These are phyloP conservation scores for Barypeithes pellucidus DNA, from an alignment of 2,888 invertebrate genomes.

Conservation along the genomic window DNA sequence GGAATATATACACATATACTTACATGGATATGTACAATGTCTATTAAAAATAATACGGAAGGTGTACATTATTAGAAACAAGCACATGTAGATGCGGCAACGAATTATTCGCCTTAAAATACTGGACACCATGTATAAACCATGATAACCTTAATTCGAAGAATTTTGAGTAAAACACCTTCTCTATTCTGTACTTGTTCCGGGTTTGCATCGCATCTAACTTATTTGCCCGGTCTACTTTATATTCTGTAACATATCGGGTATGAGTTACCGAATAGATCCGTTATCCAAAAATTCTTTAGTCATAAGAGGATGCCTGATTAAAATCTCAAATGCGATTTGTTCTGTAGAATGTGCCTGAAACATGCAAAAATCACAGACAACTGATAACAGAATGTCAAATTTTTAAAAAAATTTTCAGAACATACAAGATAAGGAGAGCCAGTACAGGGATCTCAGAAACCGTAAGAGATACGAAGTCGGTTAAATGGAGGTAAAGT, in stretches of 20 bases:
- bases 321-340: constrained; percentile 84
- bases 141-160: too few species aligned
- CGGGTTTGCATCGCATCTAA: too few species aligned
- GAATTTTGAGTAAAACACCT: too few species aligned
- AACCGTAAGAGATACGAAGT: too few species aligned
- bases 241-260: neutral
- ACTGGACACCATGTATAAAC: too few species aligned
- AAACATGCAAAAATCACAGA: constrained; percentile 65
- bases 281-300: neutral
- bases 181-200: too few species aligned
- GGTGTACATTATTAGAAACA: neutral
- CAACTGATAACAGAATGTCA: neutral
- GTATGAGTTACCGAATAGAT: neutral
- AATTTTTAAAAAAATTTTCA: too few species aligned
- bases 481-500: too few species aligned
- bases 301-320: neutral
- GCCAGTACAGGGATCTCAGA: too few species aligned
- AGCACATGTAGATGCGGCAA: neutral
- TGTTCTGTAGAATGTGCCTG: constrained; percentile 90
- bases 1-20: neutral
- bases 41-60: neutral
- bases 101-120: neutral
- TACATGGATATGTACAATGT: constrained; percentile 2
- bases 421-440: too few species aligned
- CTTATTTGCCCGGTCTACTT: too few species aligned